A percentile compares a stretch with the other conserved stretches of the same genome.
Evolutionary conservation across 2,797 vertebrate genomes (phyloP).

Genomic region (Gastrophryne carolinensis): DNA sequence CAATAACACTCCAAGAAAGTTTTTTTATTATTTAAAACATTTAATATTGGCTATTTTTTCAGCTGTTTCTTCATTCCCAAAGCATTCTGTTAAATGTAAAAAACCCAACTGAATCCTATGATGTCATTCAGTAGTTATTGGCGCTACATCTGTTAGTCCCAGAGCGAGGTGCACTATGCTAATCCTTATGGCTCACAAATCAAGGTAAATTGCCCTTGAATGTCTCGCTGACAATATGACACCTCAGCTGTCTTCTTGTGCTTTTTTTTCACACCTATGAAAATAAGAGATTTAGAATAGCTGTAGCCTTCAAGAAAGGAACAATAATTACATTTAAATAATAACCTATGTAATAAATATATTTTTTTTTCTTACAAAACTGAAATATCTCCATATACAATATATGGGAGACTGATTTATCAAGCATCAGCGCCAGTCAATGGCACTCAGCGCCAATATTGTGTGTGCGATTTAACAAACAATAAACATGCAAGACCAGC

Average conservation of each 20-base stretch:
- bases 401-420: too few species aligned
- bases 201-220: constrained; percentile 15
- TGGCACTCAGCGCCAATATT: too few species aligned
- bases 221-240: background rate
- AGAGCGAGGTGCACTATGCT: background rate
- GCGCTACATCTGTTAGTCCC: background rate
- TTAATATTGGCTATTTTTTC: too few species aligned
- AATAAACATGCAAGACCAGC: too few species aligned
- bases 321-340: too few species aligned
- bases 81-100: background rate
- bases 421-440: too few species aligned
- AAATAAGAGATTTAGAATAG: background rate
- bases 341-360: too few species aligned
- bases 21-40: too few species aligned
- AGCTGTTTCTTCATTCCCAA: background rate
- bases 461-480: too few species aligned
- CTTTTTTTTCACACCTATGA: background rate
- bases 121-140: background rate
- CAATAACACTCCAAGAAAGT: too few species aligned
- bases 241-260: background rate
- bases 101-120: background rate
- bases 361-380: too few species aligned
- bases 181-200: constrained; percentile 3
- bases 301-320: background rate
- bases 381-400: too few species aligned